Evolutionary conservation across 2,113 vertebrate species (phyloP), one percentile per base, ranked within the genome.

Genomic region (Hippolais icterina): DNA sequence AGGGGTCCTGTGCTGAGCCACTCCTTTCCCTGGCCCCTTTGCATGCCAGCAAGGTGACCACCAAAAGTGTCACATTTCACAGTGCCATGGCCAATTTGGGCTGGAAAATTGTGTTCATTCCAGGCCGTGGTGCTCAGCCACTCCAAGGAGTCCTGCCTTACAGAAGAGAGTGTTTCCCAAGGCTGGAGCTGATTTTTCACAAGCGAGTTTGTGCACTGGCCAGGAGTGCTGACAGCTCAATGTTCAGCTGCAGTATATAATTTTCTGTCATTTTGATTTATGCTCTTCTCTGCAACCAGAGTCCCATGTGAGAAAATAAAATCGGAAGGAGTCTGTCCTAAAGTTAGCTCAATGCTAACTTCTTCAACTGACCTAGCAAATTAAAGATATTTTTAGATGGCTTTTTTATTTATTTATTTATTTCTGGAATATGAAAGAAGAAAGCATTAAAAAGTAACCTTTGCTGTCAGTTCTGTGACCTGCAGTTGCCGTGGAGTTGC

Each of bases 181-280:
- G 85, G 85, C 76, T 81, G 68, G 15, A 28, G 93, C 2, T 89
- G 87, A 66, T 92, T 91, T 92, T 87, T 89, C 78, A 83, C 71
- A 56, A 63, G 89, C 2, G 0, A 63, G 69, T 81, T 92, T 96
- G 91, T 85, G 35, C 47, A 2, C 78, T 66, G 70, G 90, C 95
- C 91, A 82, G 71, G 46, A 29, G 78, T 70, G 75, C 92, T 68
- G 90, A 93, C 94, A 96, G 95, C 95, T 96, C 94, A 74, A 22
- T 95, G 59, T 75, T 90, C 86, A 86, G 90, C 86, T 92, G 47
- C 72, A 96, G 37, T 93, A 47, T 79, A 33, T 59, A 53, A 74
- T 97, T 95, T 96, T 79, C 94, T 95, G 93, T 93, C 90, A 75
- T 61, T 95, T 74, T 92, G 91, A 95, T 97, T 91, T 94, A 94